Evolutionary conservation across 2,113 vertebrate species (phyloP), one percentile per base, ranked within the genome.

Genomic region (Capreolus pygargus): DNA sequence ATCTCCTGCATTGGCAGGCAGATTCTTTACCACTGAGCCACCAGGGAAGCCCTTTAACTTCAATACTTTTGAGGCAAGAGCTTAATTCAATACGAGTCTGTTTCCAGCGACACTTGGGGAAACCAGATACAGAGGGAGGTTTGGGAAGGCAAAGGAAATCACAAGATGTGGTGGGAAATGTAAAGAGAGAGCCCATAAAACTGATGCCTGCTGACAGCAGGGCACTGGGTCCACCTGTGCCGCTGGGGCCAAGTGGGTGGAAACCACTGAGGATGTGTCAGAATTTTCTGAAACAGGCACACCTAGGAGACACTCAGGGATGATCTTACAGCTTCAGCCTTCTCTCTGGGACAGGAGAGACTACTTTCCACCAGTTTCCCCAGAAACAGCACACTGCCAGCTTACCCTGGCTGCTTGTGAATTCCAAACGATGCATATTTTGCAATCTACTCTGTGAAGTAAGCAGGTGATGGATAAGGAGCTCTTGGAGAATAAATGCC

Each of bases 401-500:
- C 85, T 52, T 61, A 21, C 27, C 57, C 6, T 1, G 15, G 57
- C 3, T 39, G 64, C 70, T 79, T 16, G 2, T 2, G 60, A 52
- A 90, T 85, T 50, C 91, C 60, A 27, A 15, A 25, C 0, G 5
- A 86, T 52, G 45, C 15, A 39, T 16, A 55, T 60, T 97, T 78
- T 70, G 67, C 90, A 95, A 78, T 47, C 95, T 79, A 36, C 45
- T 70, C 43, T 47, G 76, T 45, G 83, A 79, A 93, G 76, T 10
- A 43, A 58, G n/a, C 50, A 21, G 28, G 33, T 45, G 64, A 67
- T 5, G 92, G 47, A 90, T 52, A 91, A 93, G 92, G 50, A 96
- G 83, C 6, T 45, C 89, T 84, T 90, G 6, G 6, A 47, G 61
- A 92, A 87, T 30, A 96, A 92, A 97, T 64, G 64, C 88, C 96